Conservation (phyloP, 2,797 vertebrate genomes). For the Pangasius macronema region DNA sequence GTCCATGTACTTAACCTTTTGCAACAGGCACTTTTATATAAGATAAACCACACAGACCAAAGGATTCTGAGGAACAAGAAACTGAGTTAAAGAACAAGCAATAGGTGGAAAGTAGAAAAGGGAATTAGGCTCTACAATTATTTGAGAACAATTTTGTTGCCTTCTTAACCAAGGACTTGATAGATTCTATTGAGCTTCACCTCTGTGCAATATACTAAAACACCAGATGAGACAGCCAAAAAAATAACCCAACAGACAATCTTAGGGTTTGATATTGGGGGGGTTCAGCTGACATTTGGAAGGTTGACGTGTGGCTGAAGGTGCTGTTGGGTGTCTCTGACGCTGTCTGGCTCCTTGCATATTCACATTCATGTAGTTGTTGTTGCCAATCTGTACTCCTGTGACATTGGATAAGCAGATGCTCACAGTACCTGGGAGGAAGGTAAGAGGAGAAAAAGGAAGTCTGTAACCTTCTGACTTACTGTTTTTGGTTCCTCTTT, state of each 20-base stretch:
- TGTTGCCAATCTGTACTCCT: constrained; percentile 63
- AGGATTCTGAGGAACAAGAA: not conserved
- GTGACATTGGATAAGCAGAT: constrained; percentile 43
- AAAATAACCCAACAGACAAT: not conserved
- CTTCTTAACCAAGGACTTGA: not conserved
- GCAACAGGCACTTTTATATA: not conserved
- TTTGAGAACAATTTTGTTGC: not conserved
- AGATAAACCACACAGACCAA: not conserved
- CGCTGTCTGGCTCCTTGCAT: constrained; percentile 32
- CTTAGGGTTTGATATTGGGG: not conserved
- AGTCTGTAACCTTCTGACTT: constrained; percentile 2
- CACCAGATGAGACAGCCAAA: not conserved
- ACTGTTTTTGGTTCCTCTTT: constrained; percentile 15
- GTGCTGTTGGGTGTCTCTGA: constrained; percentile 68
- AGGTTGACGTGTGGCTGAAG: constrained; percentile 18
- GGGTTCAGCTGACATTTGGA: constrained; percentile 11
- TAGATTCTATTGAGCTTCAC: not conserved
- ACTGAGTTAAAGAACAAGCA: not conserved
- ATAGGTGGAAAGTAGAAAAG: not conserved
- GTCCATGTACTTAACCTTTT: not conserved
- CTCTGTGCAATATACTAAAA: not conserved
- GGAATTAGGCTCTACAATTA: not conserved
- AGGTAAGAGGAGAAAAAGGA: not conserved
- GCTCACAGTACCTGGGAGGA: accelerated
- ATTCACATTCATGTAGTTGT: constrained; percentile 67